Base-by-base conservation (phyloP, 1,140 invertebrate genomes). In the Dendrolimus punctatus region DNA sequence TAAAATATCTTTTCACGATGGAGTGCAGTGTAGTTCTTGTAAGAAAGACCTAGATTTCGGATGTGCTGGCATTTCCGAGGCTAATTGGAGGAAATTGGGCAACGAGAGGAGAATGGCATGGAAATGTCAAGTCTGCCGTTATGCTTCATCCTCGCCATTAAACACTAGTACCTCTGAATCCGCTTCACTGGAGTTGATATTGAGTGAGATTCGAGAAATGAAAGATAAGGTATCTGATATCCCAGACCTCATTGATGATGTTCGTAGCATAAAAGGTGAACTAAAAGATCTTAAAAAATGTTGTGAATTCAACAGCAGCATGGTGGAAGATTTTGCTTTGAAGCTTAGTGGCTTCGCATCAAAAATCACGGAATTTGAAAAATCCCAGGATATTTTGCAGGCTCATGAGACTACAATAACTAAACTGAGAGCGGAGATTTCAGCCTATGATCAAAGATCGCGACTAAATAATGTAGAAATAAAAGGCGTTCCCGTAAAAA, bases 101-200 rank as follows among this genome's bases (percentile, higher is more conserved):
- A 7, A 51, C 8, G 56, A 62, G 6, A 23, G 63, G 9, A 47
- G 57, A 39, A 41, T 51, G 23, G 8, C 37, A 6, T 66, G 57
- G 64, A 62, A 59, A 52, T 66, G 64, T 49, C 9, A 51, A 5
- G 23, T 39, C 6, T 61, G 62, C 39, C n/a, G n/a, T n/a, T 51
- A 42, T 37, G 4, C 37, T 5, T 41, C 47, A n/a, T 41, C 53
- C 36, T 40, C 52, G 6, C 6, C 40, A 9, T 8, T 37, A 5
- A 5, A 8, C 37, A 10, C n/a, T n/a, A 38, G n/a, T n/a, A n/a
- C n/a, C n/a, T n/a, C 8, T 6, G 52, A 48, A n/a, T 40, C 45
- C 8, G 46, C 37, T 40, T 46, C 55, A 5, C 23, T 60, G 7
- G 53, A 61, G 3, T 48, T 39, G 8, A 48, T 62, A 1, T 38